phyloP scores from a whole-genome alignment of 1,140 invertebrate genomes.

The Delia radicum region DNA sequence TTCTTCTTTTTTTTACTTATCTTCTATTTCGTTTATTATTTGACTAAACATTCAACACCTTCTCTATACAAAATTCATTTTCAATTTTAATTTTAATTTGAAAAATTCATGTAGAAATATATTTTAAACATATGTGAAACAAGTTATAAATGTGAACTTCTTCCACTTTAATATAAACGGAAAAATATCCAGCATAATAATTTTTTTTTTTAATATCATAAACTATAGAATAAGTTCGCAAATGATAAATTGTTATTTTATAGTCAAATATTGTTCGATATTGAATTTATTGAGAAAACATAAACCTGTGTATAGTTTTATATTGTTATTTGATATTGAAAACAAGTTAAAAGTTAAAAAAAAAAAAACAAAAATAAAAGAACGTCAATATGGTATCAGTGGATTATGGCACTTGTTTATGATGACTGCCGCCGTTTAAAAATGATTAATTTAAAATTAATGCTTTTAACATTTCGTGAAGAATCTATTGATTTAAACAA shows the following conservation, averaged over 20 bases:
- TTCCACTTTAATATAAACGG: too few species aligned
- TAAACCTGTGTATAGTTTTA: too few species aligned
- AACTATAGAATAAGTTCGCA: background rate
- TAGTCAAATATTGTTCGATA: too few species aligned
- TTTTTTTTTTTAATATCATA: background rate
- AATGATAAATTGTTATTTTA: background rate
- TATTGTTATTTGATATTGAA: background rate
- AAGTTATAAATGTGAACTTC: background rate
- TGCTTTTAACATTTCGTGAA: background rate
- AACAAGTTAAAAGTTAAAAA: background rate
- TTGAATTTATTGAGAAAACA: too few species aligned
- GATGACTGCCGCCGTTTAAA: background rate
- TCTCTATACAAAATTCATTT: too few species aligned
- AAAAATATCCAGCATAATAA: background rate
- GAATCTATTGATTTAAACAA: background rate
- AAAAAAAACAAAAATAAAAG: background rate
- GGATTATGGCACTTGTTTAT: background rate
- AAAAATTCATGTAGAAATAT: too few species aligned
- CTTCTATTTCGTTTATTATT: background rate
- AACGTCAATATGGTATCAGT: background rate
- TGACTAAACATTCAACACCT: background rate
- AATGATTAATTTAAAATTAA: background rate
- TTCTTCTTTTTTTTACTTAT: background rate
- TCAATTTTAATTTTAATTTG: background rate
- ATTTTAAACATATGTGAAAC: background rate